These are phyloP conservation scores for Brachionus asplanchnoidis DNA, from an alignment of 1,140 invertebrate species.

Conservation along the genomic window DNA sequence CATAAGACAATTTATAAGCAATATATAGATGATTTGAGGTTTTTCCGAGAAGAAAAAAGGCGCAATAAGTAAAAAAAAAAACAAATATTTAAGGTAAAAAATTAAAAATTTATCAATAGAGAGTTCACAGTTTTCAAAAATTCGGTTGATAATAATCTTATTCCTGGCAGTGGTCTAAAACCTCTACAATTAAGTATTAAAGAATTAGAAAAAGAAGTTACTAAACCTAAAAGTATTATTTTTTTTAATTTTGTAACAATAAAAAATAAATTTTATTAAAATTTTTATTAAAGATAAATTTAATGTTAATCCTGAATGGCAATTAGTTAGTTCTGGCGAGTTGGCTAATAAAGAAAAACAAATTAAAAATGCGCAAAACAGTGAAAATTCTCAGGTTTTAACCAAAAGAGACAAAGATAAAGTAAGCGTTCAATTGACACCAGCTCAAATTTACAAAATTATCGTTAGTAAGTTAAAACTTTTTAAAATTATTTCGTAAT, in stretches of 20 bases:
- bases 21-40: constrained; percentile 48
- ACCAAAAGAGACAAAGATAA: constrained; percentile 49
- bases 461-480: constrained; percentile 48
- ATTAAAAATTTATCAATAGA: not conserved
- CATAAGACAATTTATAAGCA: constrained; percentile 49
- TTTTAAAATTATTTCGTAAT: too few relatives aligned
- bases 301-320: constrained; percentile 37
- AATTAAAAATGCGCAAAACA: constrained; percentile 36
- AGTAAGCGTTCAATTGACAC: constrained; percentile 51
- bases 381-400: constrained; percentile 54
- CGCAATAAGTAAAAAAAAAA: constrained; percentile 43
- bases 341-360: constrained; percentile 28
- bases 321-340: constrained; percentile 22
- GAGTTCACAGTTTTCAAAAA: constrained; percentile 1
- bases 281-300: constrained; percentile 14
- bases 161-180: not conserved
- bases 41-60: constrained; percentile 47
- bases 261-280: not conserved
- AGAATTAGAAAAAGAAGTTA: constrained; percentile 12
- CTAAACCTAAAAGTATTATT: not conserved
- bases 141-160: not conserved
- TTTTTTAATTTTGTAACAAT: not conserved
- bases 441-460: constrained; percentile 53
- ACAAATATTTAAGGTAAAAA: not conserved
- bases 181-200: not conserved